Evolutionary conservation across 2,797 vertebrate genomes (phyloP).

Genomic region (Danio aesculapii): DNA sequence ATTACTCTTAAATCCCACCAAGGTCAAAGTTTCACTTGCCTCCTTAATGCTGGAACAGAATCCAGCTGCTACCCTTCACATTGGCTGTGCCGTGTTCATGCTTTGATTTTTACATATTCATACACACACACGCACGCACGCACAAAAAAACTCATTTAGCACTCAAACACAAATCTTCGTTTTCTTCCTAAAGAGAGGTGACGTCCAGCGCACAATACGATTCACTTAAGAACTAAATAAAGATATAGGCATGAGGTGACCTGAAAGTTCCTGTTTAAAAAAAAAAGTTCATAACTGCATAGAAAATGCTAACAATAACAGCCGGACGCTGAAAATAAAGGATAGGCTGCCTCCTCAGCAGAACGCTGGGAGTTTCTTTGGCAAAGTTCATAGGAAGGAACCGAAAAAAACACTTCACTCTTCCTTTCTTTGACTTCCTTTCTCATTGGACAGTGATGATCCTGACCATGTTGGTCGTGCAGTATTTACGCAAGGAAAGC

Average conservation of each 20-base stretch:
- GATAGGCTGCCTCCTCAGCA: slow-evolving; percentile 17
- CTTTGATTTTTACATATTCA: not conserved
- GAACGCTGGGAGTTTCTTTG: slow-evolving; percentile 35
- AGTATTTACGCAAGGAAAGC: slow-evolving; percentile 17
- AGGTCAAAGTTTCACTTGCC: slow-evolving; percentile 48
- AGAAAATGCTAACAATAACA: not conserved
- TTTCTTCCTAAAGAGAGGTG: slow-evolving; percentile 5
- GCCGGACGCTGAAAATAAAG: slow-evolving; percentile 10
- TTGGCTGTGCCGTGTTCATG: not conserved
- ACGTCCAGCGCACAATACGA: slow-evolving; percentile 37
- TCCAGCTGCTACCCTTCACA: slow-evolving; percentile 4
- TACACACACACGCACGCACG: no score
- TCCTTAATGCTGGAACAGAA: slow-evolving; percentile 38
- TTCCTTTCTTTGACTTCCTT: slow-evolving; percentile 57
- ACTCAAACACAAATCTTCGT: slow-evolving; percentile 27
- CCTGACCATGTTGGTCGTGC: not conserved
- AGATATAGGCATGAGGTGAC: not conserved
- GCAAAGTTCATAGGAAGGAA: slow-evolving; percentile 21
- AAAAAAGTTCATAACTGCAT: slow-evolving; percentile 1
- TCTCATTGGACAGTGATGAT: slow-evolving; percentile 43
- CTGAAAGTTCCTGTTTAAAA: slow-evolving; percentile 19
- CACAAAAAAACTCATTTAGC: slow-evolving; percentile 10
- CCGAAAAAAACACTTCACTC: slow-evolving; percentile 27
- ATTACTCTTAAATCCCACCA: slow-evolving; percentile 49
- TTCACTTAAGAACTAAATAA: slow-evolving; percentile 12